phyloP scores from a whole-genome alignment of 37 sponge, comb jelly and placozoan genomes.

The Crambe crambe region DNA sequence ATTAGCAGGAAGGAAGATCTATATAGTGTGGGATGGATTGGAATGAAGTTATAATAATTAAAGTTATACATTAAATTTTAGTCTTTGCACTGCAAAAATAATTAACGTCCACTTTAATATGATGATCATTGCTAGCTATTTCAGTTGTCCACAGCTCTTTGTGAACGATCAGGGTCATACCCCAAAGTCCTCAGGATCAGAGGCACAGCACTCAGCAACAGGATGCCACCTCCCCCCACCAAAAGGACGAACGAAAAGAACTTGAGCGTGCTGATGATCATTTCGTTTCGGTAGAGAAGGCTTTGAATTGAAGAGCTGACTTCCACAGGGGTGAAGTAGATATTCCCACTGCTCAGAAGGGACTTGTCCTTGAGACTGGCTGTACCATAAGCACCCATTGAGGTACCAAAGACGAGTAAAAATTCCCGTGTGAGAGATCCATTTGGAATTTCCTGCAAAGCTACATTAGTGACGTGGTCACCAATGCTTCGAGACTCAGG shows the following conservation, averaged over 20 bases:
- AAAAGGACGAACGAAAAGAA: slow-evolving; percentile 51
- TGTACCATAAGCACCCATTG: slow-evolving; percentile 65
- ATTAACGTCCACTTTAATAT: too few relatives aligned
- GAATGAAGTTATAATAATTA: too few relatives aligned
- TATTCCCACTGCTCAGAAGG: slow-evolving; percentile 12
- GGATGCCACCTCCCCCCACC: slow-evolving; percentile 53
- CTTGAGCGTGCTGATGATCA: slow-evolving; percentile 27
- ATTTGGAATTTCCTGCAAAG: slow-evolving; percentile 60
- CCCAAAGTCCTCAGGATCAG: too few relatives aligned
- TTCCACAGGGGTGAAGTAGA: slow-evolving; percentile 49
- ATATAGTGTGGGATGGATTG: too few relatives aligned
- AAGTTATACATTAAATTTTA: too few relatives aligned
- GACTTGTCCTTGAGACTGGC: slow-evolving; percentile 32
- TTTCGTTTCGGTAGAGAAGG: slow-evolving; percentile 51
- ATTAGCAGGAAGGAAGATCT: too few relatives aligned
- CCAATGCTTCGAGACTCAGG: slow-evolving; percentile 61
- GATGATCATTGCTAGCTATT: too few relatives aligned
- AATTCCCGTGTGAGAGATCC: slow-evolving; percentile 56
- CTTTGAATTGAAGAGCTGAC: slow-evolving; percentile 37
- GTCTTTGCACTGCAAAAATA: too few relatives aligned
- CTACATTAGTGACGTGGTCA: slow-evolving; percentile 46
- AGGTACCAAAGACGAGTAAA: slow-evolving; percentile 49
- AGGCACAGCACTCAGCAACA: slow-evolving; percentile 16
- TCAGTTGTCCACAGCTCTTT: too few relatives aligned
- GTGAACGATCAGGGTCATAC: too few relatives aligned